Evolutionary conservation across 2,113 vertebrate species (phyloP), one percentile per base, ranked within the genome.

Genomic region (Sterna hirundo): DNA sequence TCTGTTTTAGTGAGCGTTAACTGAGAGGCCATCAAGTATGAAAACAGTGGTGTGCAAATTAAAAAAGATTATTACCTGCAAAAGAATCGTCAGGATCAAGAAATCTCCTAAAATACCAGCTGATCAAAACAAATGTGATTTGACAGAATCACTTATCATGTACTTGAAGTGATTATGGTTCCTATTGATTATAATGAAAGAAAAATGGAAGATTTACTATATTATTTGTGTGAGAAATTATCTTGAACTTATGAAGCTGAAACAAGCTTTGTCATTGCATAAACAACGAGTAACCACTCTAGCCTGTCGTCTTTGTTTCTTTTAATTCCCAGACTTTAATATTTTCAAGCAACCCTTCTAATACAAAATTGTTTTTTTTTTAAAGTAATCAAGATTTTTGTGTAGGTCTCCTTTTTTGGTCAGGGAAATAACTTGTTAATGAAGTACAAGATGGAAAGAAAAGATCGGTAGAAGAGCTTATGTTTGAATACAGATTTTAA

Each of bases 71-170:
- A 61, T 94, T 86, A 77, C 30, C 93, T 90, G 34, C 20, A 76
- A 52, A 87, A 75, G 78, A 93, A 83, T 10, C 4, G 8, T 79
- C 30, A 70, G 30, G 40, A 93, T 52, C 40, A 90, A 92, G 38
- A 84, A 82, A 54, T 76, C 38, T 93, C 58, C 54, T 83, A 74
- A 79, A 96, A 88, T 68, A 87, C n/a, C n/a, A 90, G 15, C 88
- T 90, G 84, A 95, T 96, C 62, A 94, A 95, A 96, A 83, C 60
- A 95, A 93, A 94, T 94, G 47, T 80, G 88, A 93, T 93, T 90
- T 96, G 90, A 85, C 92, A 96, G 87, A 65, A 36, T 86, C 65
- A 74, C 81, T 88, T 94, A 94, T 90, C 75, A 77, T 60, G 44
- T 89, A 78, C 83, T 89, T 94, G 72, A 96, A 93, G 19, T 88